phyloP scores from a whole-genome alignment of 2,888 invertebrate species.

The Hedychridium roseum region DNA sequence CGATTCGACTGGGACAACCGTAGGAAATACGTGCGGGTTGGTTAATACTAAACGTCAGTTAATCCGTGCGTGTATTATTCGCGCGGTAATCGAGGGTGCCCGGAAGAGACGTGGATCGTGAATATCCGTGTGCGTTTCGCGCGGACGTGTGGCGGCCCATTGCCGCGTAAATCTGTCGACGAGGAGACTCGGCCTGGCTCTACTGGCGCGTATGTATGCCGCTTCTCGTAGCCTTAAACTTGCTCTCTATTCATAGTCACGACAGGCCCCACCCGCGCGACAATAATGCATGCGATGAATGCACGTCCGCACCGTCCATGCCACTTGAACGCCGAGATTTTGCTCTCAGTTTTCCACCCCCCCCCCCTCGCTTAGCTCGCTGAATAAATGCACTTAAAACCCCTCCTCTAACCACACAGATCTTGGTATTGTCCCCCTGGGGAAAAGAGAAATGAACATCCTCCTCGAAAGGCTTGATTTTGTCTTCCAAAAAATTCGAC shows the following conservation, averaged over 20 bases:
- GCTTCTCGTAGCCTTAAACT: slow-evolving; percentile 47
- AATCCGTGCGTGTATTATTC: slow-evolving; percentile 8
- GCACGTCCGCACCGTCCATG: slow-evolving; percentile 35
- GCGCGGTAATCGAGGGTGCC: background rate
- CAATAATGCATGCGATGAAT: slow-evolving; percentile 42
- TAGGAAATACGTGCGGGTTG: no score
- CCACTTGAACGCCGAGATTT: background rate
- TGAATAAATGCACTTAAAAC: no score
- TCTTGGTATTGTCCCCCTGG: no score
- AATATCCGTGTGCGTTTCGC: background rate
- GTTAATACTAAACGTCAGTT: no score
- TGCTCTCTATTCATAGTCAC: slow-evolving; percentile 49
- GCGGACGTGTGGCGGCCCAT: no score
- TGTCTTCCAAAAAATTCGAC: no score
- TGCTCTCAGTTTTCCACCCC: background rate
- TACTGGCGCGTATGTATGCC: slow-evolving; percentile 16
- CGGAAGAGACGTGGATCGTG: background rate
- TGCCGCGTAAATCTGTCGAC: slow-evolving; percentile 42
- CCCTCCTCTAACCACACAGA: no score
- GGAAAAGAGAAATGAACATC: no score
- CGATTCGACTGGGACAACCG: no score
- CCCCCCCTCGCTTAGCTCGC: no score
- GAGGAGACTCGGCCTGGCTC: slow-evolving; percentile 20
- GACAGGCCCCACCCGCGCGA: slow-evolving; percentile 28
- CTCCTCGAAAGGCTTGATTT: no score